Evolutionary conservation across 1,140 invertebrate species (phyloP).

Genomic region (Diorhabda elongata): DNA sequence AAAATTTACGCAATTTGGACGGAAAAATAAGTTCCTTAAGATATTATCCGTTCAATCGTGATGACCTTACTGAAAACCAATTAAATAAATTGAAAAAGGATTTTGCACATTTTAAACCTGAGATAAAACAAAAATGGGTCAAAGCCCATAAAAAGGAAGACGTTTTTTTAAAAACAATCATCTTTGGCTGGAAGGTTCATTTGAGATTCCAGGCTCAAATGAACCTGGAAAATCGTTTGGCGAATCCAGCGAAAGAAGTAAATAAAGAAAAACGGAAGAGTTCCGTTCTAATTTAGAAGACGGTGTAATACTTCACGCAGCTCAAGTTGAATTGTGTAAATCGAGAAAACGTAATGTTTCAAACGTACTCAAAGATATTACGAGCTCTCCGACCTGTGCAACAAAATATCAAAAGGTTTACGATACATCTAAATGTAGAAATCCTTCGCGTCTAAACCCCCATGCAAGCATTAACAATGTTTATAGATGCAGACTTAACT

Average conservation of each 20-base stretch:
- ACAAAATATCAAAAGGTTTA: conserved; percentile 33
- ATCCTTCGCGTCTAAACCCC: conserved; percentile 27
- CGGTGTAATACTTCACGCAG: conserved; percentile 31
- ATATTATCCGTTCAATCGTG: conserved; percentile 6
- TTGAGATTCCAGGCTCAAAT: conserved; percentile 27
- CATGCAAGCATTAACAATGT: conserved; percentile 33
- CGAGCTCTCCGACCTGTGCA: conserved; percentile 29
- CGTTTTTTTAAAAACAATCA: conserved; percentile 28
- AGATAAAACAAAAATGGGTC: conserved; percentile 31
- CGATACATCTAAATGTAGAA: conserved; percentile 6
- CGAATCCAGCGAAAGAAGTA: conserved; percentile 31
- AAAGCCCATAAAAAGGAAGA: conserved; percentile 33
- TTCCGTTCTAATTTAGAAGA: conserved; percentile 21
- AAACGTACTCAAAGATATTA: conserved; percentile 31
- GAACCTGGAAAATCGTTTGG: conserved; percentile 5
- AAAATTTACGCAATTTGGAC: conserved; percentile 12
- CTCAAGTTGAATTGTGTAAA: conserved; percentile 18
- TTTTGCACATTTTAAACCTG: conserved; percentile 23
- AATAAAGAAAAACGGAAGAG: conserved; percentile 37
- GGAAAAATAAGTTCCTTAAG: conserved; percentile 7
- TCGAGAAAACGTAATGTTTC: conserved; percentile 30
- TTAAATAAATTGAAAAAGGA: conserved; percentile 18
- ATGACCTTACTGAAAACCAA: conserved; percentile 10
- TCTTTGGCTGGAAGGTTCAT: conserved; percentile 31
- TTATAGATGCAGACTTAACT: conserved; percentile 36